Evolutionary conservation across 2,797 vertebrate species (phyloP).

Genomic region (Pseudotriccus pelzelni): DNA sequence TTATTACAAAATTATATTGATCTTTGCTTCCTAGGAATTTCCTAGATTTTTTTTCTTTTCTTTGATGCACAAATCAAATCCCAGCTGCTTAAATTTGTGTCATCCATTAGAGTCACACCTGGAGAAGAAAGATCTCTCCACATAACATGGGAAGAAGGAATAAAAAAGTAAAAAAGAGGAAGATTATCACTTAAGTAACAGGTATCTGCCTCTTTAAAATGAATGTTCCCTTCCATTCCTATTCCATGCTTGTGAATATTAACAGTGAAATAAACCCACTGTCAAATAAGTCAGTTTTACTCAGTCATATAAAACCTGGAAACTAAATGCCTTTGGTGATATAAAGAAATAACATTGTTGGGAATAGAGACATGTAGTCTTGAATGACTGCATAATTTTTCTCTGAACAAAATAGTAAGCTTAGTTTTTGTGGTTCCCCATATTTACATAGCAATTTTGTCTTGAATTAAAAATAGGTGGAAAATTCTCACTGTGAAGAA

Average conservation of each 20-base stretch:
- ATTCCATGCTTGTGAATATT: neutral
- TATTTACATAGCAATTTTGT: neutral
- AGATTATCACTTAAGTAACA: neutral
- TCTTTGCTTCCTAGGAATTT: neutral
- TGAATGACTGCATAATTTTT: neutral
- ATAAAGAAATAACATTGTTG: neutral
- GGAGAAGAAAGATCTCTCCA: neutral
- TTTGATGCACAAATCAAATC: neutral
- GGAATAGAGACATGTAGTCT: neutral
- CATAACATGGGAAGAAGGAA: neutral
- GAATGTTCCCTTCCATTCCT: neutral
- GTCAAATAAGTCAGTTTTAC: neutral
- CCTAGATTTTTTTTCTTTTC: neutral
- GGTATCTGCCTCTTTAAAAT: neutral
- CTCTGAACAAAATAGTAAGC: neutral
- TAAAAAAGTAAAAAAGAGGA: neutral
- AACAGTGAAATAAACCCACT: neutral
- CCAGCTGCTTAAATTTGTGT: neutral
- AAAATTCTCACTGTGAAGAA: neutral
- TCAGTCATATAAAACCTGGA: neutral
- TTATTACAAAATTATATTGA: neutral
- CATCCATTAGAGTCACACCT: neutral
- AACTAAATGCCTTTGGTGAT: neutral
- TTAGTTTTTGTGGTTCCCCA: neutral
- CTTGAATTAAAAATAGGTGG: neutral